Evolutionary conservation across 2,797 vertebrate genomes (phyloP).

Genomic region (Sebastes aleutianus): DNA sequence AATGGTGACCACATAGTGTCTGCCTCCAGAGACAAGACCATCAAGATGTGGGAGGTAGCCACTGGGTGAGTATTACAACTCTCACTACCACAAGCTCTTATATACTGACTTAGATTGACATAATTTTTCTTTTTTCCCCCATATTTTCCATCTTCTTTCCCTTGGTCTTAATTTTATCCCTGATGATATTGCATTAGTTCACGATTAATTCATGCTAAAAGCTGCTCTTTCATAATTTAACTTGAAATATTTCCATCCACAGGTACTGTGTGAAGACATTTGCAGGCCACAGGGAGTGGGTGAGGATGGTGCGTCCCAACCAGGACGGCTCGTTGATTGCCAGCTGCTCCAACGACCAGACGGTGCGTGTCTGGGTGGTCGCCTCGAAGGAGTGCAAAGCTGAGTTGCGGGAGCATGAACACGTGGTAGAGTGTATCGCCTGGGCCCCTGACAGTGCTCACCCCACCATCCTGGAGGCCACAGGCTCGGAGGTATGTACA

Average conservation of each 20-base stretch:
- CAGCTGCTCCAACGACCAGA: constrained; percentile 99
- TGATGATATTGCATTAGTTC: neutral
- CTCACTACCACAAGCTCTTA: neutral
- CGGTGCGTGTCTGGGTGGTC: constrained; percentile 97
- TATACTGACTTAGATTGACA: neutral
- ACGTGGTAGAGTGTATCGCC: constrained; percentile 98
- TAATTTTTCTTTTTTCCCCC: neutral
- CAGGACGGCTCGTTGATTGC: constrained; percentile 98
- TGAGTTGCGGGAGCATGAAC: constrained; percentile 97
- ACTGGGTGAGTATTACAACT: constrained; percentile 89
- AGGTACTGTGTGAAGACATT: constrained; percentile 99
- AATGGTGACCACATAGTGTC: constrained; percentile 99
- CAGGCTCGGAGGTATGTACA: constrained; percentile 91
- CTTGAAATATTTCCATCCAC: neutral
- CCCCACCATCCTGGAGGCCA: constrained; percentile 96
- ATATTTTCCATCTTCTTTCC: neutral
- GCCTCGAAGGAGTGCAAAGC: constrained; percentile 99
- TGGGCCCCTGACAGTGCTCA: constrained; percentile 98
- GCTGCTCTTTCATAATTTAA: neutral
- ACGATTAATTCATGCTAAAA: neutral
- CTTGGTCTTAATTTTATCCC: neutral
- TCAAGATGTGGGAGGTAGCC: constrained; percentile 99
- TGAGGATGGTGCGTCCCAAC: constrained; percentile 99
- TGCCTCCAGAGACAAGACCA: constrained; percentile 99
- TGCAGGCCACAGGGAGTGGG: constrained; percentile 99